Evolutionary conservation across 2,888 invertebrate genomes (phyloP), one percentile per base, ranked within the genome.

Genomic region (Trachelus tabidus): DNA sequence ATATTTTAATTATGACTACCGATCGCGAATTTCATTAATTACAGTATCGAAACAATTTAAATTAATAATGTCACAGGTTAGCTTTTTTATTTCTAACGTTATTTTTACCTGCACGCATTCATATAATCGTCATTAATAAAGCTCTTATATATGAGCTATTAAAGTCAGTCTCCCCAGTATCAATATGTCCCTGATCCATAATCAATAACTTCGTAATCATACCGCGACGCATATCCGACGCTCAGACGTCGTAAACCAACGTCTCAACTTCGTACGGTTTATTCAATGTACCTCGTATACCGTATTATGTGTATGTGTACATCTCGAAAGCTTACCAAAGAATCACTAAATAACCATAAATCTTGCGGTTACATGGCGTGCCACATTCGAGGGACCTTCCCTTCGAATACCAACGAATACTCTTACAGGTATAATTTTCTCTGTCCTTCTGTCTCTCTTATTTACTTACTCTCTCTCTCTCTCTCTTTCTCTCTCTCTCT

Each of bases 381-480:
- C 56, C 56, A 56, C 56, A 56, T 56, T 56, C 56, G 56, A 56
- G 56, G 56, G 56, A 56, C 56, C 56, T 56, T 56, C 56, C 23
- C 56, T 56, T 56, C 23, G 56, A 56, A 56, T 56, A 56, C 56
- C 56, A 56, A 56, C 56, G 56, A 56, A 56, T 56, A 56, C 56
- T 23, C 23, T 56, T 56, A 56, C 23, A 23, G 56, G 23, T 56
- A 56, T 56, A 56, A 56, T 56, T 56, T 56, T 56, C 56, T 56
- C 56, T 56, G 9, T 40, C 40, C 40, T 11, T 40, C 15, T 76
- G 34, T 33, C 69, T 33, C 37, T n/a, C 33, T 68, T 75, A 34
- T 73, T 23, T 37, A 68, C 4, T 34, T 76, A 75, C 78, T 80
- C 78, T 76, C 73, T 34, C 33, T 75, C 34, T 40, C 56, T 71